Evolutionary conservation across 64 coral and sea anemone species (phyloP).

Genomic region (Pachyseris speciosa): DNA sequence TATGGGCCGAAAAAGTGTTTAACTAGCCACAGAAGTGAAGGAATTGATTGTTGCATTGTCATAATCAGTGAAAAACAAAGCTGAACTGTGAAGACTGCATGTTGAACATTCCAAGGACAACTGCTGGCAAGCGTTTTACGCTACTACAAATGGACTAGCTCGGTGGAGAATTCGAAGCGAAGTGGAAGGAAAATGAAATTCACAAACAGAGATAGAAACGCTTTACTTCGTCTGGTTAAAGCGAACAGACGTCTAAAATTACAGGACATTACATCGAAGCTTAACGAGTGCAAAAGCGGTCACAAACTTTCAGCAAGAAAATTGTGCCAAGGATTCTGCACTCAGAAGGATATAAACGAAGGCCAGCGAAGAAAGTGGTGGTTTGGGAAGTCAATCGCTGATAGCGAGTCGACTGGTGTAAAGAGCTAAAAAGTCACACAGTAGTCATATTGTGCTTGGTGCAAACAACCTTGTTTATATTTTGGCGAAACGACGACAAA

Average conservation of each 20-base stretch:
- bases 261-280: neutral
- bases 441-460: neutral
- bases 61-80: conserved; percentile 14
- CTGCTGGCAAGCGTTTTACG: conserved; percentile 1
- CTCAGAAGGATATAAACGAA: neutral
- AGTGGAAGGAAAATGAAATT: neutral
- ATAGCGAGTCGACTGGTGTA: too few species aligned
- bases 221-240: conserved; percentile 5
- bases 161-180: conserved; percentile 17
- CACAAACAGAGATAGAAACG: conserved; percentile 3
- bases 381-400: neutral
- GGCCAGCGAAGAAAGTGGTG: neutral
- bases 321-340: neutral
- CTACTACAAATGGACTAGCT: neutral
- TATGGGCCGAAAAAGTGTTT: neutral
- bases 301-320: neutral
- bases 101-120: conserved; percentile 34
- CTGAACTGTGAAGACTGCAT: conserved; percentile 28
- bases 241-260: conserved; percentile 1
- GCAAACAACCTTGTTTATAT: neutral
- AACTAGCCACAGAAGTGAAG: conserved; percentile 6
- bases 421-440: neutral
- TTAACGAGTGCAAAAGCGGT: neutral
- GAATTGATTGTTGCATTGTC: neutral
- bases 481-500: neutral